phyloP scores from a whole-genome alignment of 2,888 invertebrate genomes.

The Athetis lepigone region DNA sequence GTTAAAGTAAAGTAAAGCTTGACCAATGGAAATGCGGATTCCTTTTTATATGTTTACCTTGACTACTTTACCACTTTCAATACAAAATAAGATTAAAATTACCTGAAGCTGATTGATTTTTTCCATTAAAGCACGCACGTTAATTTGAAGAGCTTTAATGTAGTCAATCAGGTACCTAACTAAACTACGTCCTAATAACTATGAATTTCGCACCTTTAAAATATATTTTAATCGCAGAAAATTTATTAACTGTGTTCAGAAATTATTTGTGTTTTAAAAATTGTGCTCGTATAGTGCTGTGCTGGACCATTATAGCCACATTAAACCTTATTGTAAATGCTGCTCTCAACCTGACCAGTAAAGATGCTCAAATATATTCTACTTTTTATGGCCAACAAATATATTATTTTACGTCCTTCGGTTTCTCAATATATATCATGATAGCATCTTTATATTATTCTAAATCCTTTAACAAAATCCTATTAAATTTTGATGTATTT shows the following conservation, averaged over 20 bases:
- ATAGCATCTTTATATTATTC: conserved; percentile 34
- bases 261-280: conserved; percentile 55
- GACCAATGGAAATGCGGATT: too few relatives aligned
- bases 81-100: too few relatives aligned
- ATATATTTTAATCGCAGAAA: conserved; percentile 57
- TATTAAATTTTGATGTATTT: conserved; percentile 48
- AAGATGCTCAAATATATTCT: background rate
- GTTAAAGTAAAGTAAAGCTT: too few relatives aligned
- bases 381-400: conserved; percentile 16
- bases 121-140: conserved; percentile 13
- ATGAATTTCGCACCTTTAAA: conserved; percentile 56
- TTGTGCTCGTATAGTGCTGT: conserved; percentile 15
- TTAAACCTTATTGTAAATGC: background rate
- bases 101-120: conserved; percentile 4
- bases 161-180: background rate
- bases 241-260: conserved; percentile 57
- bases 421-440: conserved; percentile 47
- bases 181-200: background rate
- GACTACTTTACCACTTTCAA: too few relatives aligned
- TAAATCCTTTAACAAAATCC: conserved; percentile 37
- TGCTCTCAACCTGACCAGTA: background rate
- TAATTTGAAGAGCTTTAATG: background rate
- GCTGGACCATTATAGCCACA: background rate
- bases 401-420: conserved; percentile 32
- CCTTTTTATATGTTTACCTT: too few relatives aligned